Base-by-base conservation (phyloP, 2,888 invertebrate genomes). In the Tenthredo mesomela region DNA sequence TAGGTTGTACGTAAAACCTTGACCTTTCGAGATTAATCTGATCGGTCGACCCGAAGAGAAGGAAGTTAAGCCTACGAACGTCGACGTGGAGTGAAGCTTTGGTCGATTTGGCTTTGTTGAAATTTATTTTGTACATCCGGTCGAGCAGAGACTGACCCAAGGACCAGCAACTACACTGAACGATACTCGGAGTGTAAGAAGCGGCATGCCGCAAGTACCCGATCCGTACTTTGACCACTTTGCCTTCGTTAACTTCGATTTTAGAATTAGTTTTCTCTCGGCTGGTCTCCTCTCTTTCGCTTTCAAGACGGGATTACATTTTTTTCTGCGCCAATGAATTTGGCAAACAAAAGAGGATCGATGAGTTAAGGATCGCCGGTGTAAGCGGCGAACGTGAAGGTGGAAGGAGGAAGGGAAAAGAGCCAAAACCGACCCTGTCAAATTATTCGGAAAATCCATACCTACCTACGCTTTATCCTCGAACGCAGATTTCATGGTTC, bases 361-460 rank as follows among this genome's bases (percentile, higher is more conserved):
- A 50, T 77, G 77, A 50, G 77, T 77, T 18, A 33, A 54, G 50
- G 77, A 77, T 77, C 50, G 77, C 12, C 29, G 54, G 54, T 21
- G 25, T 10, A 2, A n/a, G n/a, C 70, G 21, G 78, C 58, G 25
- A 54, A 40, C n/a, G 71, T 40, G 40, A 43, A 25, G 21, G 18
- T 25, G 25, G n/a, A 47, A 71, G 37, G 70, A 12, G 75, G 85
- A 84, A 86, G 47, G 67, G 25, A 25, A 37, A 18, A 21, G n/a
- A 29, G 40, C 43, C n/a, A 40, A 40, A 29, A 75, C 47, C 33
- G 71, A 29, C 25, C 84, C 87, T 85, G 91, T 90, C 89, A 90
- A 91, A 92, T 92, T 92, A 92, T 91, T 91, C 87, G 91, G 90
- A 90, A 91, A 90, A 90, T 47, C 61, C 70, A 80, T 21, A 40